Base-by-base conservation (phyloP, 2,888 invertebrate genomes). In the Dicyrtoma fusca region DNA sequence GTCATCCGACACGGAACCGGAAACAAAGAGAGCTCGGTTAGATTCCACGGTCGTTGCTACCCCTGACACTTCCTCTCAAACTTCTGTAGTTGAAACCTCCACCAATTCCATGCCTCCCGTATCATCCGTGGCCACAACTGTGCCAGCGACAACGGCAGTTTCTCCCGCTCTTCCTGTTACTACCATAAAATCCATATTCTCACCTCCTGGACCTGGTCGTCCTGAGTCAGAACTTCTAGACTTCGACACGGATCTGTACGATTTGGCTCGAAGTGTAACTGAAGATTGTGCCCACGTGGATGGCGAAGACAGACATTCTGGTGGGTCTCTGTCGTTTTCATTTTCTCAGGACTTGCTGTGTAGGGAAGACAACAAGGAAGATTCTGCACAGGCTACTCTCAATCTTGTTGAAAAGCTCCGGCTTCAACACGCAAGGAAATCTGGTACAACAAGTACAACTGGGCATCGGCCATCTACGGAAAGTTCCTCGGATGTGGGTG, bases 391-490 rank as follows among this genome's bases (percentile, higher is more conserved):
- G 75, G 94, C 92, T 82, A 94, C 94, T 0, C 85, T 92, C 74
- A 90, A 92, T 84, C 86, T 95, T 34, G 91, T 95, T 4, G 92
- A 94, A 82, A 92, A 94, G 82, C 84, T 95, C 19, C 86, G 94
- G 63, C 88, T 90, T 87, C 89, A 89, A 81, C 85, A 87, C 87
- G 86, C 86, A 44, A 90, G 90, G 82, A 91, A 90, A 83, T 87
- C 88, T 19, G 66, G 75, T 0, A 66, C 66, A n/a, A 34, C 34
- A 34, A 5, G 4, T 34, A 34, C 8, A 8, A 34, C 34, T 34
- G 61, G 34, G 21, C 78, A 77, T 57, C 69, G 80, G 25, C 74
- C 77, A 10, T 80, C 80, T 0, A 77, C 75, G 1, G 80, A 80
- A 8, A 76, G 76, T 21, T 71, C 73, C 14, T 68, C 53, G 4